These are phyloP conservation scores for Ploceus nigricollis DNA, from an alignment of 2,113 vertebrate species.

Conservation along the genomic window DNA sequence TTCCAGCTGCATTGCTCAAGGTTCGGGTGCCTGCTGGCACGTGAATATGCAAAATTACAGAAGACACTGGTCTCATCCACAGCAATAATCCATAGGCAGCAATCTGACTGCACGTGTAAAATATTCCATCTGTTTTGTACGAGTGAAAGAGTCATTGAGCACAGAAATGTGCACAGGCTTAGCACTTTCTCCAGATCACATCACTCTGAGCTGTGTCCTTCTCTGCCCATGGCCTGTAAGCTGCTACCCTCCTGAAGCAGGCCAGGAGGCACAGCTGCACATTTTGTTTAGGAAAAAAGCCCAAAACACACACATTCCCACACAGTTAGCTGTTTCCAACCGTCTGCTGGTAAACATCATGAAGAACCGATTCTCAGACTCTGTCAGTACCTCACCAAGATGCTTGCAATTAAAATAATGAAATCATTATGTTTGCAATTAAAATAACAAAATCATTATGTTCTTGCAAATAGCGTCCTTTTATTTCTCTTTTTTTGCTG, in stretches of 20 bases:
- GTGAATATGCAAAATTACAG: background rate
- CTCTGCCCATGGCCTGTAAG: background rate
- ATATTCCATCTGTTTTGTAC: background rate
- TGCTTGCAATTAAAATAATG: background rate
- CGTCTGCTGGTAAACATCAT: background rate
- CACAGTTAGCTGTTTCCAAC: background rate
- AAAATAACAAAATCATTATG: background rate
- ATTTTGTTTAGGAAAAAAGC: background rate
- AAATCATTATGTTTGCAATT: background rate
- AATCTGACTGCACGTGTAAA: background rate
- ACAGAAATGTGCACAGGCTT: background rate
- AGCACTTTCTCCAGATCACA: background rate
- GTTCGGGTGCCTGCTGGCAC: background rate
- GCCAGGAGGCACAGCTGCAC: background rate
- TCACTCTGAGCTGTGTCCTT: rapidly evolving
- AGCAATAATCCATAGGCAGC: background rate
- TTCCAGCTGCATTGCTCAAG: background rate
- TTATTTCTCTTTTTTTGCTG: background rate
- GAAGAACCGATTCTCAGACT: background rate
- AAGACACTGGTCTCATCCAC: background rate
- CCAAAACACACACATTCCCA: background rate
- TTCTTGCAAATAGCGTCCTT: background rate
- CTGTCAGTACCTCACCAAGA: background rate
- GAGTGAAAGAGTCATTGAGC: background rate
- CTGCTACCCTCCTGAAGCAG: background rate